phyloP scores from a whole-genome alignment of 2,888 invertebrate genomes.

The Rotaria socialis region DNA sequence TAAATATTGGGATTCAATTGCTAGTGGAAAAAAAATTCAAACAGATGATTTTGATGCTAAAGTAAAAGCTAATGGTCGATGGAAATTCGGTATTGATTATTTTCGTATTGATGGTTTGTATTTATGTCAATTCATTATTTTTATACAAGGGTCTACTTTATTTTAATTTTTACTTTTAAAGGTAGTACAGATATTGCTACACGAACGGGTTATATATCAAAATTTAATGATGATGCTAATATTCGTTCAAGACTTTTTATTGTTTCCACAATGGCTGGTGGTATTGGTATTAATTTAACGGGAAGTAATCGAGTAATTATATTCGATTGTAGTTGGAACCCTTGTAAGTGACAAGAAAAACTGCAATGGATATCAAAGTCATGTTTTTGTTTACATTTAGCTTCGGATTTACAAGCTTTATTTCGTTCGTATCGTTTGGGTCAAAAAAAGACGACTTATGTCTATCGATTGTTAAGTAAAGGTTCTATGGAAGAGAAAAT shows the following conservation, averaged over 20 bases:
- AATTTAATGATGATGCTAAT: slow-evolving; percentile 70
- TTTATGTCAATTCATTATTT: neutral
- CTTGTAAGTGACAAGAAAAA: slow-evolving; percentile 61
- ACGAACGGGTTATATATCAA: slow-evolving; percentile 77
- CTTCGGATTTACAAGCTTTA: slow-evolving; percentile 91
- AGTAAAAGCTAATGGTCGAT: slow-evolving; percentile 58
- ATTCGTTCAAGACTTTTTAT: slow-evolving; percentile 72
- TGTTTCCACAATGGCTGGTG: slow-evolving; percentile 92
- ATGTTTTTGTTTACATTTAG: neutral
- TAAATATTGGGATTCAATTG: slow-evolving; percentile 5
- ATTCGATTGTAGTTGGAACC: slow-evolving; percentile 99
- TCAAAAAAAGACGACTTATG: slow-evolving; percentile 89
- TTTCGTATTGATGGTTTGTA: slow-evolving; percentile 69
- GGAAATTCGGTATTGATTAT: slow-evolving; percentile 58
- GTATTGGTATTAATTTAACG: slow-evolving; percentile 81
- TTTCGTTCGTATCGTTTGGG: slow-evolving; percentile 96
- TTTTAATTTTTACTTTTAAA: neutral
- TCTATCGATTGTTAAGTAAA: slow-evolving; percentile 85
- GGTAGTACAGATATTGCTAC: slow-evolving; percentile 78
- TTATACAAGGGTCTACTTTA: neutral
- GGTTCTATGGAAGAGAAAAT: slow-evolving; percentile 98
- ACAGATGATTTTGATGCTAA: slow-evolving; percentile 43
- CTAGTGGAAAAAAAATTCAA: neutral
- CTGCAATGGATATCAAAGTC: too few species aligned
- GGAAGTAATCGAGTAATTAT: slow-evolving; percentile 95